Conservation (phyloP, 2,888 invertebrate species). For the Drosophila meridiana region DNA sequence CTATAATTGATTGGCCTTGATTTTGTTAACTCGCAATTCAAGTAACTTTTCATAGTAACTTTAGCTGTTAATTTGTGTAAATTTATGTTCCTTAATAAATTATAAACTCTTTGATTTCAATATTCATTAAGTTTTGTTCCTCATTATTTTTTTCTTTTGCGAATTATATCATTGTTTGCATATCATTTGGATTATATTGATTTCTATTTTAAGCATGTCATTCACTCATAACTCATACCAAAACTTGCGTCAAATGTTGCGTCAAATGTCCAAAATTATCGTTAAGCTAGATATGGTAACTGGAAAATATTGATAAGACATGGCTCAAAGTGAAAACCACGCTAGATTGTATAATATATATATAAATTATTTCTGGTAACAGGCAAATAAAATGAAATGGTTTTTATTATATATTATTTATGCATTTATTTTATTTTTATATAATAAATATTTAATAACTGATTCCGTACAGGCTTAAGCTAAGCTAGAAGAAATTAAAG, state of each 20-base stretch:
- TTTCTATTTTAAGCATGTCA: constrained; percentile 42
- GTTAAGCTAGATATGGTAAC: constrained; percentile 1
- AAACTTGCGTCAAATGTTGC: neutral
- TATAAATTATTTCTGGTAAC: neutral
- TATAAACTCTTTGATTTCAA: constrained; percentile 50
- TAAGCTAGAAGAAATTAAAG: neutral
- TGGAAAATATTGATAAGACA: constrained; percentile 4
- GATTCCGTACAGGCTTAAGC: neutral
- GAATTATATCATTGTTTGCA: constrained; percentile 36
- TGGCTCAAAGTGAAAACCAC: neutral
- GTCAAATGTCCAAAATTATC: neutral
- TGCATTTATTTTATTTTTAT: constrained; percentile 3
- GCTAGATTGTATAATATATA: neutral
- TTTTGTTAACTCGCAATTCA: constrained; percentile 31
- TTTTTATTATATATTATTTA: neutral
- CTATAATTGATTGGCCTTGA: constrained; percentile 38
- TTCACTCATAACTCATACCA: constrained; percentile 26
- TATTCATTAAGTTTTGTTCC: constrained; percentile 56
- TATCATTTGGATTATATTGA: constrained; percentile 22
- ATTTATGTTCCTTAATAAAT: constrained; percentile 78
- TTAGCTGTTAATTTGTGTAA: constrained; percentile 66
- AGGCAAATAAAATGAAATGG: neutral
- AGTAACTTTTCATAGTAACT: constrained; percentile 56
- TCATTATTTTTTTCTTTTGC: constrained; percentile 23
- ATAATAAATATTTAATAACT: neutral